Evolutionary conservation across 2,797 vertebrate genomes (phyloP).

Genomic region (Epinephelus awoara): DNA sequence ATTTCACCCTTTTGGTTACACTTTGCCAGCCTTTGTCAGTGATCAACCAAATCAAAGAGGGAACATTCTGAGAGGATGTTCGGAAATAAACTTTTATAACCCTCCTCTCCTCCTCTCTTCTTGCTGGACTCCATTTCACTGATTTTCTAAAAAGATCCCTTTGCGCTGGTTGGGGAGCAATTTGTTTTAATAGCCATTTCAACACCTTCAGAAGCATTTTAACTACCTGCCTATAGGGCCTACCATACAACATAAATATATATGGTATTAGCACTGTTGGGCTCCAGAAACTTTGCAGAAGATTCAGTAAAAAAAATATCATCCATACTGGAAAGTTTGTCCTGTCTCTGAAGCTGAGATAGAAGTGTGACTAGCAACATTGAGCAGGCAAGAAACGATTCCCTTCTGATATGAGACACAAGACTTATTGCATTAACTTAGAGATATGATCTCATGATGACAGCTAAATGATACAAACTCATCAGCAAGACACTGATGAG

Average conservation of each 20-base stretch:
- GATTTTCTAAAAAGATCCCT: slow-evolving; percentile 7
- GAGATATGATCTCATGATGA: slow-evolving; percentile 9
- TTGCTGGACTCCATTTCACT: neutral
- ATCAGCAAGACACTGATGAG: slow-evolving; percentile 1
- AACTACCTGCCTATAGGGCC: slow-evolving; percentile 39
- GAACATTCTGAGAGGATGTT: slow-evolving; percentile 34
- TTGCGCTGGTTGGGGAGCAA: slow-evolving; percentile 12
- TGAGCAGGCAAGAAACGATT: neutral
- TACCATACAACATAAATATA: slow-evolving; percentile 34
- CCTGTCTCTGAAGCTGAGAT: slow-evolving; percentile 13
- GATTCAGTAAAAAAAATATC: slow-evolving; percentile 8
- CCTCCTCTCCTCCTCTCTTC: slow-evolving; percentile 19
- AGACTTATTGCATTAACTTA: neutral
- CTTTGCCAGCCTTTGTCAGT: slow-evolving; percentile 28
- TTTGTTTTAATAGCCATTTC: slow-evolving; percentile 43
- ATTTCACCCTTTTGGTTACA: slow-evolving; percentile 55
- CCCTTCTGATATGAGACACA: neutral
- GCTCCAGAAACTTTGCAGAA: neutral
- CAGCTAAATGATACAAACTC: slow-evolving; percentile 7
- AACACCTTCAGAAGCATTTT: slow-evolving; percentile 49
- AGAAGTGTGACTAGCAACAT: neutral
- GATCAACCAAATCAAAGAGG: slow-evolving; percentile 31
- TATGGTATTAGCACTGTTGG: neutral
- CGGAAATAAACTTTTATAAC: slow-evolving; percentile 43
- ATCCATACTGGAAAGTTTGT: neutral